Conservation (phyloP, 2,113 vertebrate genomes). For the Melospiza georgiana region DNA sequence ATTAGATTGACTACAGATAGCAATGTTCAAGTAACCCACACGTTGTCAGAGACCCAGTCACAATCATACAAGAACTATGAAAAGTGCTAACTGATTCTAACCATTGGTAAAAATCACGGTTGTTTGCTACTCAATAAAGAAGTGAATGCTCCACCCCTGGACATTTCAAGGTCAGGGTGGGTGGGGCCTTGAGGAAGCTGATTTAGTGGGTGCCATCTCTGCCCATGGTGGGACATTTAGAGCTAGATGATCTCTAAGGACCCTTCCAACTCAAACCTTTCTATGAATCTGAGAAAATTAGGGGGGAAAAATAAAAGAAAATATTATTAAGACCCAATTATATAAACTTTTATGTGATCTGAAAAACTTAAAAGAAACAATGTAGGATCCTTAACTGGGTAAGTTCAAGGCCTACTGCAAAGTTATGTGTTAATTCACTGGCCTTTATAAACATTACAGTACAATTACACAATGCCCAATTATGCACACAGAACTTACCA, state of each 20-base stretch:
- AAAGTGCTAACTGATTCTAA: background rate
- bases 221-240: too few species aligned
- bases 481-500: background rate
- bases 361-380: background rate
- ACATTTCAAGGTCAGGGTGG: background rate
- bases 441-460: background rate
- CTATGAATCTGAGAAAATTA: background rate
- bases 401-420: background rate
- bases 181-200: background rate
- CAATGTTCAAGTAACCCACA: background rate
- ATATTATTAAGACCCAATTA: background rate
- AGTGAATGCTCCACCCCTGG: background rate
- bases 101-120: background rate
- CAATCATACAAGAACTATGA: background rate
- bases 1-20: background rate
- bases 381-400: background rate
- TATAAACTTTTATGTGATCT: background rate
- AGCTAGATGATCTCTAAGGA: background rate
- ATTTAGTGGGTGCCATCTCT: background rate
- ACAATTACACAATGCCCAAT: background rate
- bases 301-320: background rate
- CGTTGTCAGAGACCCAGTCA: background rate
- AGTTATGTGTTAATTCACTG: background rate
- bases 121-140: background rate
- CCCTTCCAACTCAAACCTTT: background rate